Percentiles rank a stretch among this genome's conserved stretches.
Evolutionary conservation across 2,797 vertebrate genomes (phyloP).

Genomic region (Lacerta viridis): DNA sequence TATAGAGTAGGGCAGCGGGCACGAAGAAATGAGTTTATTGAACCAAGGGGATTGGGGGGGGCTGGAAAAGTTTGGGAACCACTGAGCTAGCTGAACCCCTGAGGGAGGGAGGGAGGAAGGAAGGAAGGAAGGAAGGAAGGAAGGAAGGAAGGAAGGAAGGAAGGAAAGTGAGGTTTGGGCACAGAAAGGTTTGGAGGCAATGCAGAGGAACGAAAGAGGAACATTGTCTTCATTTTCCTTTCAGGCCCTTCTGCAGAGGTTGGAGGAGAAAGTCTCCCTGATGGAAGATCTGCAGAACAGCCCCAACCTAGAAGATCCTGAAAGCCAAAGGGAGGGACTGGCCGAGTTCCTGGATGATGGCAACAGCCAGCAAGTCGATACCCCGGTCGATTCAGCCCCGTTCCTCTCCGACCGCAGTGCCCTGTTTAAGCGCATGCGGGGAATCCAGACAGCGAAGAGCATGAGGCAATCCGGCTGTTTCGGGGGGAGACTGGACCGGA

Average conservation of each 20-base stretch:
- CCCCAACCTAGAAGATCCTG: conserved; percentile 42
- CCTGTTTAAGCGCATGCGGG: conserved; percentile 61
- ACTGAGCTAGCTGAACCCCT: too few species aligned
- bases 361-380: conserved; percentile 38
- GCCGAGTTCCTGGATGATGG: background rate
- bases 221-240: background rate
- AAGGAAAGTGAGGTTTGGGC: background rate
- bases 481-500: conserved; percentile 88
- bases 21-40: background rate
- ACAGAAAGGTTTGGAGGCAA: background rate
- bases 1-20: background rate
- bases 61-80: background rate
- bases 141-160: background rate
- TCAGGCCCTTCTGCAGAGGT: conserved; percentile 70
- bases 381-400: background rate
- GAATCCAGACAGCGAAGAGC: conserved; percentile 61
- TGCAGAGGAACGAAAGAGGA: background rate
- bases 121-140: background rate
- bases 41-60: background rate
- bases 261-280: conserved; percentile 65
- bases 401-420: conserved; percentile 39
- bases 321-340: background rate
- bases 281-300: conserved; percentile 62
- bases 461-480: conserved; percentile 84
- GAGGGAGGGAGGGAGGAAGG: background rate